phyloP scores from a whole-genome alignment of 2,797 vertebrate genomes.

The Etheostoma perlongum region DNA sequence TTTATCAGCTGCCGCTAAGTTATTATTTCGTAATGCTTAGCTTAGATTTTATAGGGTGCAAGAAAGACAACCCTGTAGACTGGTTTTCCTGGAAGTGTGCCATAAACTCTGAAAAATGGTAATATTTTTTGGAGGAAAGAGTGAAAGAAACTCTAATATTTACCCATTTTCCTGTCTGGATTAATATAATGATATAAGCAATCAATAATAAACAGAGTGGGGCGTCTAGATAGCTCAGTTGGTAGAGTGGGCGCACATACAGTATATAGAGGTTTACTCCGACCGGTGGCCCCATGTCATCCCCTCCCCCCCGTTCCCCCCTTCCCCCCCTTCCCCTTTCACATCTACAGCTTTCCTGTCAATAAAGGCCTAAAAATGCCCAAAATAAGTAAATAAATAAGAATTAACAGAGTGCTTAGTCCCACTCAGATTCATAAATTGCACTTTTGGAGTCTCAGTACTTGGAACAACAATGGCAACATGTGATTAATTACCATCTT shows the following conservation, averaged over 20 bases:
- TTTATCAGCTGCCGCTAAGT: constrained; percentile 70
- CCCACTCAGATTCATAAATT: constrained; percentile 66
- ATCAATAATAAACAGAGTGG: constrained; percentile 60
- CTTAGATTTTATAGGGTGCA: background rate
- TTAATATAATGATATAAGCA: constrained; percentile 47
- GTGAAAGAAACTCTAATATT: constrained; percentile 14
- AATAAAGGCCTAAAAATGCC: too few species aligned
- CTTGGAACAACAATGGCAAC: constrained; percentile 64
- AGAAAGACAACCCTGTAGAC: background rate
- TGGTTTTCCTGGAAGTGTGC: background rate
- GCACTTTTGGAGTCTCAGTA: constrained; percentile 72
- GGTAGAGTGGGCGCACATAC: too few species aligned
- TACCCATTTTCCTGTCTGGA: constrained; percentile 15
- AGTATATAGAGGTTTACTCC: too few species aligned
- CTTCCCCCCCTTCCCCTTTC: too few species aligned
- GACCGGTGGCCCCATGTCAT: too few species aligned
- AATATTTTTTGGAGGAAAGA: background rate
- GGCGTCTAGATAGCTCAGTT: too few species aligned
- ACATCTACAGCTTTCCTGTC: too few species aligned
- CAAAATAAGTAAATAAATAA: background rate
- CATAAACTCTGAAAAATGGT: background rate
- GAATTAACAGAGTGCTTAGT: constrained; percentile 65
- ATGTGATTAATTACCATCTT: constrained; percentile 76
- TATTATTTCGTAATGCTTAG: constrained; percentile 65
- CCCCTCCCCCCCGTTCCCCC: too few species aligned